Conservation (phyloP, 2,888 invertebrate species). For the Iphiclides podalirius region DNA sequence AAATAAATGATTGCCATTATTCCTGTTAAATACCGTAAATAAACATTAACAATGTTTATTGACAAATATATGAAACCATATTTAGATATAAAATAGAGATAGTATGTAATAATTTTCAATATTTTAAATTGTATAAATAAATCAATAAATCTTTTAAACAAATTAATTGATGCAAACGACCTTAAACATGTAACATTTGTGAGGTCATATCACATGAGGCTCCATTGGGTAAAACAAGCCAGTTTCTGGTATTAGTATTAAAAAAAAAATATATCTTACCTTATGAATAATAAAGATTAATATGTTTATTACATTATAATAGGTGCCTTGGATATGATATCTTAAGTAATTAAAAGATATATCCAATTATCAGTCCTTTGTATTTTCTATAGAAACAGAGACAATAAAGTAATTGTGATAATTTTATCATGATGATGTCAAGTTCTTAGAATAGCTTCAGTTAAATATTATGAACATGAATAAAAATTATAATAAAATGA, state of each 20-base stretch:
- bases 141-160: no score
- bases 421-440: constrained; percentile 10
- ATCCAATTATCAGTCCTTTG: constrained; percentile 23
- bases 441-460: constrained; percentile 3
- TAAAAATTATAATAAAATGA: no score
- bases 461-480: not conserved
- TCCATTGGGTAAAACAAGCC: constrained; percentile 38
- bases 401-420: constrained; percentile 12
- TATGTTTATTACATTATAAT: constrained; percentile 8
- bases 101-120: no score
- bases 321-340: constrained; percentile 9
- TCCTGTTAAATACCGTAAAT: no score
- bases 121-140: no score
- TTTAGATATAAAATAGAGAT: no score
- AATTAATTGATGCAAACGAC: no score
- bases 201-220: constrained; percentile 42
- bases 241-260: constrained; percentile 14
- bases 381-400: constrained; percentile 17
- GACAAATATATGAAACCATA: no score
- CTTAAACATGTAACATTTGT: constrained; percentile 21
- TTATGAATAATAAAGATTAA: constrained; percentile 3
- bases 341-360: constrained; percentile 23
- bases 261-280: constrained; percentile 6
- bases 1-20: no score
- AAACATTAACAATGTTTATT: no score